Percentiles rank a stretch among this genome's conserved stretches.
phyloP scores from a whole-genome alignment of 2,888 invertebrate genomes.

The Cephus pulcher region DNA sequence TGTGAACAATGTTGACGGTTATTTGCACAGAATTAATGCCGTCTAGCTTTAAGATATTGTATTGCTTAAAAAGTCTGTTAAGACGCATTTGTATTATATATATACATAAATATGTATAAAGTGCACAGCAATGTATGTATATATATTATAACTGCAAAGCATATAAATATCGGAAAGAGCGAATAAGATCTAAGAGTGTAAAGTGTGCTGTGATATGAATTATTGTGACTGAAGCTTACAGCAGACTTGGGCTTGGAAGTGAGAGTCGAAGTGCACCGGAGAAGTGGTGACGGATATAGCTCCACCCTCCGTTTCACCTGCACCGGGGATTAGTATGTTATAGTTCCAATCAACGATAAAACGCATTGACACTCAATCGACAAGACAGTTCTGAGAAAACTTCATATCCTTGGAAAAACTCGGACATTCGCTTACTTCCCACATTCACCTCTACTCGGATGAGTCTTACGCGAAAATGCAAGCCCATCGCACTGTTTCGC shows the following conservation, averaged over 20 bases:
- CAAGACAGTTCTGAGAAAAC: neutral
- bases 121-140: too few species aligned
- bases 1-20: neutral
- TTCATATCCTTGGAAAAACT: neutral
- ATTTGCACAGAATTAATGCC: neutral
- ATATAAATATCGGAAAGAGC: neutral
- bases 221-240: conserved; percentile 61
- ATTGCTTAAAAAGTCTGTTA: neutral
- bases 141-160: neutral
- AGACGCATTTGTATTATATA: neutral
- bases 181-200: conserved; percentile 12
- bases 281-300: conserved; percentile 58
- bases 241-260: conserved; percentile 60
- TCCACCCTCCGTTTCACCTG: conserved; percentile 63
- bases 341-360: conserved; percentile 42
- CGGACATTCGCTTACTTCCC: neutral
- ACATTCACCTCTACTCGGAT: neutral
- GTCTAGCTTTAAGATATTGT: neutral
- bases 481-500: neutral
- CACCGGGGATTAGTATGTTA: conserved; percentile 63
- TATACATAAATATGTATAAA: too few species aligned
- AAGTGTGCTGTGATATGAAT: conserved; percentile 39
- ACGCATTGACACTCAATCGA: neutral
- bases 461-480: neutral
- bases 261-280: conserved; percentile 59